Evolutionary conservation across 2,888 invertebrate genomes (phyloP).

Genomic region (Sphaeridia pumilis): DNA sequence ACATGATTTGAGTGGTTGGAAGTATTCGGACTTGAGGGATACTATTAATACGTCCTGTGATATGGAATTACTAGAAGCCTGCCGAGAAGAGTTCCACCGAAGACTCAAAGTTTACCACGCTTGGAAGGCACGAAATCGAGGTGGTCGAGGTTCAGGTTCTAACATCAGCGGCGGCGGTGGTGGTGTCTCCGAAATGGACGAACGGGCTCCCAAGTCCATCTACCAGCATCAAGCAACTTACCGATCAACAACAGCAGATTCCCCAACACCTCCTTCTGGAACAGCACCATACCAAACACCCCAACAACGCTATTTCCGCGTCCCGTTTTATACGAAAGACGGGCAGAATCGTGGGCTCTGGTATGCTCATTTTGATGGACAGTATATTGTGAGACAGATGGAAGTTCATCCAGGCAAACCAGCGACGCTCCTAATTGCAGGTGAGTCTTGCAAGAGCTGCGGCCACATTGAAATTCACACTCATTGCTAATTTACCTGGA

Average conservation of each 20-base stretch:
- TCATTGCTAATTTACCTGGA: too few relatives aligned
- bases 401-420: conserved; percentile 88
- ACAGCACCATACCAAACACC: conserved; percentile 50
- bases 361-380: conserved; percentile 98
- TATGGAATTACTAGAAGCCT: conserved; percentile 82
- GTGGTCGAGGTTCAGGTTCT: conserved; percentile 39
- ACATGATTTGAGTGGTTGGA: conserved; percentile 93
- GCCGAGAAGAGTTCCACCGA: conserved; percentile 87
- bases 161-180: too few relatives aligned
- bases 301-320: conserved; percentile 83
- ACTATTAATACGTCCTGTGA: conserved; percentile 98
- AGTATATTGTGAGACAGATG: conserved; percentile 96
- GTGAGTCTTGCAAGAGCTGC: conserved; percentile 46
- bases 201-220: conserved; percentile 73
- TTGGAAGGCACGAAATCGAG: conserved; percentile 94
- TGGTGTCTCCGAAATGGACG: conserved; percentile 38
- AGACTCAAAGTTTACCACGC: conserved; percentile 96
- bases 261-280: conserved; percentile 47
- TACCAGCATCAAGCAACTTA: conserved; percentile 31
- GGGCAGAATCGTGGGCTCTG: conserved; percentile 46
- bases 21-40: conserved; percentile 92
- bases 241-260: conserved; percentile 15
- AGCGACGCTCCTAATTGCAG: conserved; percentile 77
- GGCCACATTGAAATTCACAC: too few relatives aligned
- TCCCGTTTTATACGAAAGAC: conserved; percentile 55